Base-by-base conservation (phyloP, 2,888 invertebrate genomes). In the Ichneumon xanthorius region DNA sequence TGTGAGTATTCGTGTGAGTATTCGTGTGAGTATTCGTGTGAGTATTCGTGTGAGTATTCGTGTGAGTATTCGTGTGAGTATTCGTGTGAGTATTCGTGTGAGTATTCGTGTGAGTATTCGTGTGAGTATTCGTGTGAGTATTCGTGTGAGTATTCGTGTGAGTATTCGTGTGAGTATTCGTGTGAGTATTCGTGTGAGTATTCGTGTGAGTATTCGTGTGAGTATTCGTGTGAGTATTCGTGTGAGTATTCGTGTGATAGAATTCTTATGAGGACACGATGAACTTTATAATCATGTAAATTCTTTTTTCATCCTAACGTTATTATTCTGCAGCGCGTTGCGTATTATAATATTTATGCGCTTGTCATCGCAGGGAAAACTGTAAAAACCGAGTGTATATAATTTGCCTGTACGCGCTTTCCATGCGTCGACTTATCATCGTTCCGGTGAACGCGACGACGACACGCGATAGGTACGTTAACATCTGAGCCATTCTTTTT, bases 401-500 rank as follows among this genome's bases (percentile, higher is more conserved):
- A 63, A 63, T 63, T 63, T 63, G 33, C 63, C 30, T 33, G 63
- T 63, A 63, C 45, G 26, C 63, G 63, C 63, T 63, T 63, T 63
- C 50, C 58, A 37, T 70, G 26, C 50, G 37, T 73, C 48, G 70
- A 22, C 40, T 61, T 76, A 63, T 82, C 81, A 70, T 53, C 61
- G 70, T 76, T 53, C 22, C 65, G 53, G 58, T 45, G 26, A 26
- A 65, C 11, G 19, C 63, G 71, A 63, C n/a, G 65, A 73, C 53
- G 45, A 68, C 77, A 68, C 63, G 65, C 76, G 82, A 76, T 82
- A 79, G 33, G 55, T n/a, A n/a, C 68, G 58, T 82, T 75, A 65
- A 76, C 79, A 55, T 71, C 55, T 45, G 75, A 76, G 70, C 75
- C 85, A 79, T 82, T 79, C 26, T 82, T 81, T 76, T 55, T 55